Evolutionary conservation across 2,113 vertebrate genomes (phyloP).

Genomic region (Muscicapa adusta): DNA sequence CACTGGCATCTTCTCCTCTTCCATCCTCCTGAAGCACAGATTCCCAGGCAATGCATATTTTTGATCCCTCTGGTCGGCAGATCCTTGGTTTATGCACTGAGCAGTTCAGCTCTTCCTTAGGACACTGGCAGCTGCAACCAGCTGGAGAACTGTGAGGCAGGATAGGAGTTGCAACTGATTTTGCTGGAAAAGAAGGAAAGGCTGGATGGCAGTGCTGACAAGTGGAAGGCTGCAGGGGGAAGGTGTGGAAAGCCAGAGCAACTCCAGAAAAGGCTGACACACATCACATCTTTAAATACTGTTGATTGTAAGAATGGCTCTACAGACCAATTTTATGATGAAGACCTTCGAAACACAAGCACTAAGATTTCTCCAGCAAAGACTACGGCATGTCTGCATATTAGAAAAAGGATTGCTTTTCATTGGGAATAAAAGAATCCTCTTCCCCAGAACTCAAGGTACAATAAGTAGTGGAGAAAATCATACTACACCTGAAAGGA

Average conservation of each 20-base stretch:
- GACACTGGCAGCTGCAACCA: background rate
- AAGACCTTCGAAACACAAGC: background rate
- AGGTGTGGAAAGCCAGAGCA: background rate
- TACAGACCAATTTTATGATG: background rate
- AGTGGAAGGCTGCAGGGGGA: background rate
- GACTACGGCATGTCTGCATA: fast-evolving
- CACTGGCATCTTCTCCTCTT: background rate
- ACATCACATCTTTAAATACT: background rate
- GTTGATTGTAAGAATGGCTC: background rate
- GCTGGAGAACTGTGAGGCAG: background rate
- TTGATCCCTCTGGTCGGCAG: fast-evolving
- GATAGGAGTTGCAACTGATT: background rate
- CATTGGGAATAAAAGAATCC: background rate
- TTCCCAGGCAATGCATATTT: background rate
- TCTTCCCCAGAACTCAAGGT: background rate
- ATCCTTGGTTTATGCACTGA: background rate
- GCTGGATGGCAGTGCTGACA: background rate
- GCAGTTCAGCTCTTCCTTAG: background rate
- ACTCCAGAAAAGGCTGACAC: background rate
- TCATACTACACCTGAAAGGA: background rate
- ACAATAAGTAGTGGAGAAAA: background rate
- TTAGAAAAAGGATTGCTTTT: background rate
- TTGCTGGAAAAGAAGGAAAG: background rate
- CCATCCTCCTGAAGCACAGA: background rate
- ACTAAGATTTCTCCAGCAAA: background rate